Evolutionary conservation across 2,888 invertebrate genomes (phyloP).

Genomic region (Agriopis marginaria): DNA sequence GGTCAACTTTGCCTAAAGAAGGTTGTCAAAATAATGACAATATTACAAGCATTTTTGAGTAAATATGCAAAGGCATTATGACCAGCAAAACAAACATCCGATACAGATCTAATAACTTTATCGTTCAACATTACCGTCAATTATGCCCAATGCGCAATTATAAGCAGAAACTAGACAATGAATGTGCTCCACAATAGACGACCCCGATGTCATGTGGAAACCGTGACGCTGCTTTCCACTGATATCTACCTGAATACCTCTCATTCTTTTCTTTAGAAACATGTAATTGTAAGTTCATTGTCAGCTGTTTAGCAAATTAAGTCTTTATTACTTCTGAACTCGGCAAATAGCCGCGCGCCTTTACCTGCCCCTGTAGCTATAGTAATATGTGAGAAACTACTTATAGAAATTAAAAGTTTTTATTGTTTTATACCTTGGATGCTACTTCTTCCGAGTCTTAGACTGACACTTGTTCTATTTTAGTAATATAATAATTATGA

Average conservation of each 20-base stretch:
- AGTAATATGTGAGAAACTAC: no score
- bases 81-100: constrained; percentile 10
- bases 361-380: no score
- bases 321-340: neutral
- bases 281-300: constrained; percentile 51
- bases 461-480: no score
- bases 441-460: no score
- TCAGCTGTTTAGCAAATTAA: constrained; percentile 51
- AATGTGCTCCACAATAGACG: constrained; percentile 68
- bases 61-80: constrained; percentile 20
- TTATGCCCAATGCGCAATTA: constrained; percentile 44
- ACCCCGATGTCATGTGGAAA: constrained; percentile 82
- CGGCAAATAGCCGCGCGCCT: no score
- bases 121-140: constrained; percentile 36
- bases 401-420: no score
- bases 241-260: constrained; percentile 68
- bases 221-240: constrained; percentile 81
- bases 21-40: no score
- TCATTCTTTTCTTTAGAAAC: constrained; percentile 55
- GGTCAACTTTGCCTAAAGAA: no score
- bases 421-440: no score
- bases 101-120: constrained; percentile 35
- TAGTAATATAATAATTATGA: no score
- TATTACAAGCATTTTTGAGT: neutral
- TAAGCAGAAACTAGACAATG: constrained; percentile 64